Evolutionary conservation across 2,113 vertebrate species (phyloP).

Genomic region (Podilymbus podiceps): DNA sequence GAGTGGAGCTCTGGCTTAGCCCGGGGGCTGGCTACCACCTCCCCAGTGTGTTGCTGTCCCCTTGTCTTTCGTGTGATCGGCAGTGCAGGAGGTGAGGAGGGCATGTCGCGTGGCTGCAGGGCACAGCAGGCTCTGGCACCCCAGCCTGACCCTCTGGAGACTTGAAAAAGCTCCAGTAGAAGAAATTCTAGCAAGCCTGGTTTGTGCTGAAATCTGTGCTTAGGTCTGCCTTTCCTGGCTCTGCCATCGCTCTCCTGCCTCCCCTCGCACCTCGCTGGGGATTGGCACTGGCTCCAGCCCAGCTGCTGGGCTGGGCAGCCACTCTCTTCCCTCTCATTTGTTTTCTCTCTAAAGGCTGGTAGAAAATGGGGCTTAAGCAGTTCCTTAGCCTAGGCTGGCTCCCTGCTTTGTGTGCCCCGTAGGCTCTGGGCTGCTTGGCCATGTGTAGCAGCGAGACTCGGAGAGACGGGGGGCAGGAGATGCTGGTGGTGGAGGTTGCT

Average conservation of each 20-base stretch:
- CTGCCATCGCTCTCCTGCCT: neutral
- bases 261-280: accelerated
- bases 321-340: neutral
- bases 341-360: neutral
- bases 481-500: neutral
- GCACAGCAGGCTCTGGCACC: neutral
- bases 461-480: neutral
- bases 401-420: neutral
- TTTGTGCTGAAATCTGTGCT: neutral
- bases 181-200: neutral
- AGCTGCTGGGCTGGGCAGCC: neutral
- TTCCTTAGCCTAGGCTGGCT: neutral
- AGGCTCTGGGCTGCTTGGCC: neutral
- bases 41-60: accelerated
- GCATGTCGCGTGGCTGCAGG: accelerated
- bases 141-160: neutral
- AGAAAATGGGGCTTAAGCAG: neutral
- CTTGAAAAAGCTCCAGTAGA: neutral
- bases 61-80: accelerated
- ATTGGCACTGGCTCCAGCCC: neutral
- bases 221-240: neutral
- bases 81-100: neutral
- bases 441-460: accelerated
- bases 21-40: accelerated
- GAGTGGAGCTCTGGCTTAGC: neutral